A percentile compares a stretch with the other conserved stretches of the same genome.
Conservation (phyloP, 2,113 vertebrate genomes). For the Tapirus terrestris region DNA sequence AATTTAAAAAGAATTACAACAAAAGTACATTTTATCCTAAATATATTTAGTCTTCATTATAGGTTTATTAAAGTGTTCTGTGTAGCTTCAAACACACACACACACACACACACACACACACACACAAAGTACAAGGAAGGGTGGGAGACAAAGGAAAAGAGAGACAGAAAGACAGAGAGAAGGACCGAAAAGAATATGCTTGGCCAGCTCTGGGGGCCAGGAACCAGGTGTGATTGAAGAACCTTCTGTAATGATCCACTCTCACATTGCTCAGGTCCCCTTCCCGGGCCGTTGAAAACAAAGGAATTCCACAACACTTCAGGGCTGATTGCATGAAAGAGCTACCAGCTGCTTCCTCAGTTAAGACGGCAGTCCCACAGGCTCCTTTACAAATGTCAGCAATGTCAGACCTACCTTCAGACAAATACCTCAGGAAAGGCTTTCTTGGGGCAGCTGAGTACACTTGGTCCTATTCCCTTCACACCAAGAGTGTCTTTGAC, state of each 20-base stretch:
- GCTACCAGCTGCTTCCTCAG: constrained; percentile 46
- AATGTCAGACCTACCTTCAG: constrained; percentile 11
- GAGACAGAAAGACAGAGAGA: neutral
- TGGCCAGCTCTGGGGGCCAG: neutral
- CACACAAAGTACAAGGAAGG: neutral
- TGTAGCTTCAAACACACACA: neutral
- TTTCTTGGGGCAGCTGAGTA: constrained; percentile 37
- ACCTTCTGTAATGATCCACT: neutral
- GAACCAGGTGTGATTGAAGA: neutral
- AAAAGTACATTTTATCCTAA: neutral
- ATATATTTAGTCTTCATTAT: neutral
- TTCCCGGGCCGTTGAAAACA: neutral
- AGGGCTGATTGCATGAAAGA: neutral
- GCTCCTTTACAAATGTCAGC: constrained; percentile 40
- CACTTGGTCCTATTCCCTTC: neutral
- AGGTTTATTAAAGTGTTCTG: neutral
- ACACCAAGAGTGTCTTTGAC: constrained; percentile 25
- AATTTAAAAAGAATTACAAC: constrained; percentile 8
- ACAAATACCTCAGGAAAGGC: neutral
- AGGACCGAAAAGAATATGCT: neutral
- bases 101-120: neutral
- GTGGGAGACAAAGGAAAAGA: neutral
- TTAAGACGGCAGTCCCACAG: neutral
- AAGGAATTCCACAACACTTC: constrained; percentile 17
- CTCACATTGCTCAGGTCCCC: neutral